Evolutionary conservation across 1,140 invertebrate genomes (phyloP).

Genomic region (Apis laboriosa): DNA sequence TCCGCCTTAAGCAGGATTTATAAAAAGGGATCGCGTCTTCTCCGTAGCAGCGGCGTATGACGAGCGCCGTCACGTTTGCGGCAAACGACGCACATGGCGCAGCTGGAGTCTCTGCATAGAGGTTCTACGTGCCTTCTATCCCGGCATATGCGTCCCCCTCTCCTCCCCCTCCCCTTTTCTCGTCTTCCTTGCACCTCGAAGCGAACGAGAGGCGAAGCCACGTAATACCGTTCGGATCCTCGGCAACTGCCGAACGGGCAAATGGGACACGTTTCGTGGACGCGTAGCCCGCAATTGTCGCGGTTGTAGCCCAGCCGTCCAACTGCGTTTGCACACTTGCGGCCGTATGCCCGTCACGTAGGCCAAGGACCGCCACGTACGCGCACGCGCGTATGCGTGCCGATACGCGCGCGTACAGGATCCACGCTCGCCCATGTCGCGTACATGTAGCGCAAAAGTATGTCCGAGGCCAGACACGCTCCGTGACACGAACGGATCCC

Average conservation of each 20-base stretch:
- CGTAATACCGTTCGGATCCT: conserved; percentile 67
- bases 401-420: too few relatives aligned
- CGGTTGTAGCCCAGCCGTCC: conserved; percentile 53
- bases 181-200: background rate
- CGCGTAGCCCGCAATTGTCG: conserved; percentile 69
- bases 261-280: conserved; percentile 67
- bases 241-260: conserved; percentile 60
- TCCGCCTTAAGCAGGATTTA: conserved; percentile 60
- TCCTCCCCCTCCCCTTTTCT: background rate
- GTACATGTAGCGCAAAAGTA: conserved; percentile 6
- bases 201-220: conserved; percentile 50
- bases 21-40: conserved; percentile 63
- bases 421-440: background rate
- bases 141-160: conserved; percentile 63
- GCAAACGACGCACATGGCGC: conserved; percentile 77
- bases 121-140: conserved; percentile 71
- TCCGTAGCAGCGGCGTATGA: conserved; percentile 57
- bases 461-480: conserved; percentile 12
- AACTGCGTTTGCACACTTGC: conserved; percentile 23
- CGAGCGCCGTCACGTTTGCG: conserved; percentile 74
- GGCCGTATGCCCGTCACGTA: conserved; percentile 19
- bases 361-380: background rate
- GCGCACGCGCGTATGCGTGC: background rate
- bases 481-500: conserved; percentile 7
- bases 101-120: conserved; percentile 74